phyloP scores from a whole-genome alignment of 2,888 invertebrate species.

The Chrysolina americana region DNA sequence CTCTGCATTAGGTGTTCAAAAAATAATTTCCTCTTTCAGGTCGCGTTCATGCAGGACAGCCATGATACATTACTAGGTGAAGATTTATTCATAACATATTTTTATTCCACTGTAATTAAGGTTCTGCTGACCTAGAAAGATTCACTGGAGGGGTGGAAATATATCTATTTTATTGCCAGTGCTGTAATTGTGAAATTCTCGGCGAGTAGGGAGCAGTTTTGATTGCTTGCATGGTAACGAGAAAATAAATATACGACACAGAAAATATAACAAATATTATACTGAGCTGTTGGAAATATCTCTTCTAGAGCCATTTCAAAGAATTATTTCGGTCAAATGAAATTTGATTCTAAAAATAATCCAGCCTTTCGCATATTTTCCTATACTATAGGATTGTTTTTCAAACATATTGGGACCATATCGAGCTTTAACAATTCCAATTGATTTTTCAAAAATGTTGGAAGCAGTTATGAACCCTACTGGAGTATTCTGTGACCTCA shows the following conservation, averaged over 20 bases:
- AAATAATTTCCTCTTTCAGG: background rate
- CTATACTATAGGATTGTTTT: too few species aligned
- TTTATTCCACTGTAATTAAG: constrained; percentile 1
- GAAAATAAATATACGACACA: background rate
- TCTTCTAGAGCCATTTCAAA: background rate
- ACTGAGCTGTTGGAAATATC: background rate
- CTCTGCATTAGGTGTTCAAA: too few species aligned
- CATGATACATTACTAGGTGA: background rate
- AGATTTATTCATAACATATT: background rate
- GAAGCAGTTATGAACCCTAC: too few species aligned
- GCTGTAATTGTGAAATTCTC: background rate
- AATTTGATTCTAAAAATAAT: too few species aligned
- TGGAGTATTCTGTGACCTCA: too few species aligned
- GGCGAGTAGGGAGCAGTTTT: background rate
- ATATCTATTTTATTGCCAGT: background rate
- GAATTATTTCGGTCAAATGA: too few species aligned
- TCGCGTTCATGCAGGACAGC: background rate
- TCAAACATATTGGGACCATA: too few species aligned
- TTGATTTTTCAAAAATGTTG: too few species aligned
- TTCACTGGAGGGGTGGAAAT: background rate
- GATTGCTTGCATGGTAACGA: constrained; percentile 9
- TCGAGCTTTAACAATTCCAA: too few species aligned
- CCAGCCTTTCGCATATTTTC: too few species aligned
- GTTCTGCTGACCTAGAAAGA: constrained; percentile 6
- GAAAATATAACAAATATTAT: background rate